phyloP scores from a whole-genome alignment of 1,140 invertebrate species.

The Cydia pomonella region DNA sequence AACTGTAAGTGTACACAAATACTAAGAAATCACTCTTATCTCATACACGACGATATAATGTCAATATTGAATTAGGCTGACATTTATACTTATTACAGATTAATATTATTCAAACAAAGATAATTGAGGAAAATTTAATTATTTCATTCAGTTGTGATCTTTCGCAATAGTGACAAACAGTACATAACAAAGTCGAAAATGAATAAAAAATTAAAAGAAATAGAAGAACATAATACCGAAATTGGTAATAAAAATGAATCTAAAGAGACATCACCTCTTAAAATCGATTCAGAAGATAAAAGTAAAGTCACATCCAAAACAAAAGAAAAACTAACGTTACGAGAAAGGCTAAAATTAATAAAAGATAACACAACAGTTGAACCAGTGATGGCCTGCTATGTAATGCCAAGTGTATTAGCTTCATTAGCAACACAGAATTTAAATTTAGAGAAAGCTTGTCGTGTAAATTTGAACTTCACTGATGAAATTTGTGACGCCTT shows the following conservation, averaged over 20 bases:
- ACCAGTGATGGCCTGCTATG: constrained; percentile 88
- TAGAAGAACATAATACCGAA: constrained; percentile 39
- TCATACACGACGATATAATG: constrained; percentile 11
- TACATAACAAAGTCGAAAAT: constrained; percentile 1
- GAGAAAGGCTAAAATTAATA: constrained; percentile 80
- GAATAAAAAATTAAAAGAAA: constrained; percentile 32
- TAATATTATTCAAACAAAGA: constrained; percentile 9
- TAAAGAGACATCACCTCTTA: constrained; percentile 58
- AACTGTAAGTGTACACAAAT: constrained; percentile 11
- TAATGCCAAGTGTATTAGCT: constrained; percentile 89
- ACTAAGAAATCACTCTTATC: constrained; percentile 18
- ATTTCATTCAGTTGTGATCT: constrained; percentile 9
- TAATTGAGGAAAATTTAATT: not conserved
- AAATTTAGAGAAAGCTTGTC: constrained; percentile 91
- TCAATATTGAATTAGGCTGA: constrained; percentile 20
- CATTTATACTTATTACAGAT: constrained; percentile 5
- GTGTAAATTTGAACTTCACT: constrained; percentile 87
- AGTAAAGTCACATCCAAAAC: constrained; percentile 40
- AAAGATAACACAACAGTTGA: constrained; percentile 88
- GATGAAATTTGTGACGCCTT: constrained; percentile 86
- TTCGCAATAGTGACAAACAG: not conserved
- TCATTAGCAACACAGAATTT: constrained; percentile 89
- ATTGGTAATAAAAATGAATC: constrained; percentile 46
- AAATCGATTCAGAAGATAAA: constrained; percentile 44
- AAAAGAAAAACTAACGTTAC: constrained; percentile 61